Evolutionary conservation across 1,140 invertebrate genomes (phyloP).

Genomic region (Pectinophora gossypiella): DNA sequence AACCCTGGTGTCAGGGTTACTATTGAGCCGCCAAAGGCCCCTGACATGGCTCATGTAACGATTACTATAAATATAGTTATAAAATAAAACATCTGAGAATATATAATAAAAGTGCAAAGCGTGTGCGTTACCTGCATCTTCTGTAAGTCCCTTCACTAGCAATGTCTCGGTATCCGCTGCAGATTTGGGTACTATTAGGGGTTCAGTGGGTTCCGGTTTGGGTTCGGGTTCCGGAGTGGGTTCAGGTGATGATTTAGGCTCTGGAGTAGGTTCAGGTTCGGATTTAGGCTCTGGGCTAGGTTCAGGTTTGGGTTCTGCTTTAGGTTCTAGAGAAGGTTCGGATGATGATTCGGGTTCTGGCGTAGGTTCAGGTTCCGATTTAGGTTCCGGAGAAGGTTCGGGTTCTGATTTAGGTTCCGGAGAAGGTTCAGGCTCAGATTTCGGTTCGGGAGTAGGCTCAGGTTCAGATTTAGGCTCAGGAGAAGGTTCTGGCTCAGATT

Average conservation of each 20-base stretch:
- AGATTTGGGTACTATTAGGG: conserved; percentile 44
- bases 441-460: conserved; percentile 57
- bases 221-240: conserved; percentile 65
- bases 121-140: conserved; percentile 62
- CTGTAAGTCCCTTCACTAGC: conserved; percentile 65
- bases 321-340: conserved; percentile 54
- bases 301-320: conserved; percentile 66
- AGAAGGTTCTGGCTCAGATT: conserved; percentile 62
- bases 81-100: neutral
- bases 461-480: conserved; percentile 64
- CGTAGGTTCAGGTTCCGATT: conserved; percentile 49
- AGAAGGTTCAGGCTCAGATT: conserved; percentile 64
- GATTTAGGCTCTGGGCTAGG: conserved; percentile 51
- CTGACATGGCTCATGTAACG: too few species aligned
- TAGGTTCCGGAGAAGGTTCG: conserved; percentile 65
- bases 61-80: too few species aligned
- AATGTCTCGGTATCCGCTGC: conserved; percentile 51
- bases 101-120: conserved; percentile 33
- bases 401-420: conserved; percentile 72
- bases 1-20: too few species aligned
- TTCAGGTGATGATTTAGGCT: conserved; percentile 62
- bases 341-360: conserved; percentile 65
- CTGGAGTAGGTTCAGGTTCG: conserved; percentile 49
- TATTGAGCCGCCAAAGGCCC: too few species aligned
- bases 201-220: conserved; percentile 63